Evolutionary conservation across 2,113 vertebrate species (phyloP), one percentile per base, ranked within the genome.

Genomic region (Dasypus novemcinctus): DNA sequence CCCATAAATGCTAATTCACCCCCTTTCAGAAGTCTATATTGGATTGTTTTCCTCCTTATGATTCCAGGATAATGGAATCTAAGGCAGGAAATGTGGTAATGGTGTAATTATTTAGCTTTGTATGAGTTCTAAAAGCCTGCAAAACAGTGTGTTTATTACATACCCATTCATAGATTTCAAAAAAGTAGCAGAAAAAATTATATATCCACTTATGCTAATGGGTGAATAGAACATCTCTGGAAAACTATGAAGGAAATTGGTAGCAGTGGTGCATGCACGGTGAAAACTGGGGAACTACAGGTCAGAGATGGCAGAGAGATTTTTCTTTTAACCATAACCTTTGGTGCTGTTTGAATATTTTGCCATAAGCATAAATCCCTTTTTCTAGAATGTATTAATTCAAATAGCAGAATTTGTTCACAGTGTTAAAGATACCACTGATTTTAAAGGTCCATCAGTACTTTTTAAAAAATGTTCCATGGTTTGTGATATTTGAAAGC

Each of bases 351-450:
- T 74, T 43, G 29, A 90, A 71, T 54, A 61, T 52, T 87, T 5
- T 78, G 10, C 2, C 18, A 36, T 14, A 29, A n/a, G 12, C 18
- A 41, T 20, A 15, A 49, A 54, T 41, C 52, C 69, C 4, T 69
- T 93, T 93, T 84, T 71, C 89, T 43, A 80, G 93, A 68, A 83
- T n/a, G n/a, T n/a, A n/a, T 20, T 33, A 83, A 61, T 79, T 96
- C 23, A 84, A 54, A 87, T 68, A 87, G 20, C 15, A 64, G 20
- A 20, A 71, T 80, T 79, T 79, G 12, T 54, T 74, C 71, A 43
- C 21, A 86, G 72, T 59, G 4, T 3, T 61, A 41, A 84, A 80
- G n/a, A 31, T 23, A 61, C 0, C 29, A 12, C 6, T 84, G 33
- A 27, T 74, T 93, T 76, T 87, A 57, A 88, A 75, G 64, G n/a